Conservation (phyloP, 2,797 vertebrate genomes). For the Gallirallus australis region DNA sequence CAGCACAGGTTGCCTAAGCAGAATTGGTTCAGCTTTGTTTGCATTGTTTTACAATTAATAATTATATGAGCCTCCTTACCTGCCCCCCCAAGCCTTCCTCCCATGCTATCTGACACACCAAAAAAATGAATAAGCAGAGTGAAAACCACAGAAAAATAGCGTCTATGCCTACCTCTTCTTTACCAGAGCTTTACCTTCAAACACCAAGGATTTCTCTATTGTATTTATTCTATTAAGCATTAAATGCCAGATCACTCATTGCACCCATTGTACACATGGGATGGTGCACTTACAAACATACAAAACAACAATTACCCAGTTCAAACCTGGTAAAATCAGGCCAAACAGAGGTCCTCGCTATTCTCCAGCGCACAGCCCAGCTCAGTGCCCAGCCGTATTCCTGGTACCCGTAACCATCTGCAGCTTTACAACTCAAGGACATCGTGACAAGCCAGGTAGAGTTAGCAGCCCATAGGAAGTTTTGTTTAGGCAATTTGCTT, state of each 20-base stretch:
- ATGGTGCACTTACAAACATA: neutral
- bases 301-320: rapidly evolving
- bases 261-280: rapidly evolving
- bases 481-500: neutral
- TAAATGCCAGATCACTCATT: neutral
- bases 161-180: neutral
- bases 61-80: neutral
- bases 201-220: neutral
- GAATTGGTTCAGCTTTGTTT: neutral
- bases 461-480: neutral
- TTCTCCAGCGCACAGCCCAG: neutral
- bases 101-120: neutral
- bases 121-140: neutral
- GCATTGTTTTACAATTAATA: rapidly evolving
- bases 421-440: neutral
- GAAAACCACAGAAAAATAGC: neutral
- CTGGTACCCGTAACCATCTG: neutral
- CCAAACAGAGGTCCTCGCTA: rapidly evolving
- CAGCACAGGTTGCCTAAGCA: neutral
- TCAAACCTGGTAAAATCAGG: neutral
- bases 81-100: neutral
- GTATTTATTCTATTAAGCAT: neutral
- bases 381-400: neutral
- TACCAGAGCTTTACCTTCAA: neutral
- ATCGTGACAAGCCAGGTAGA: neutral